phyloP scores from a whole-genome alignment of 64 coral and sea anemone species.

The Porites australiensis region DNA sequence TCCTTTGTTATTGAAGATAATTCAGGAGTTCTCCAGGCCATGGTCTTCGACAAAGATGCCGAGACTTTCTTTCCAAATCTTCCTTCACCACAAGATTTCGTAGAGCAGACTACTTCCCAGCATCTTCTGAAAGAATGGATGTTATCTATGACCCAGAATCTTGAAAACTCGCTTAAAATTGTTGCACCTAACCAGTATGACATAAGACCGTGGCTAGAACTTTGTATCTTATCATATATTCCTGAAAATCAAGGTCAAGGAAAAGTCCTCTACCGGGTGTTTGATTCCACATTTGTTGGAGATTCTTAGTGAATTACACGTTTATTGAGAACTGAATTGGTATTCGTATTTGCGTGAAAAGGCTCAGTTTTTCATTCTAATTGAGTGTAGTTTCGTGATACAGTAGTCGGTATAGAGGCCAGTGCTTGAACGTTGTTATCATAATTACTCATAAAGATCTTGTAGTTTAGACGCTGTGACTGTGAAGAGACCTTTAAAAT shows the following conservation, averaged over 20 bases:
- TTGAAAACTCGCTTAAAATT: constrained; percentile 26
- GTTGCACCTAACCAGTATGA: background rate
- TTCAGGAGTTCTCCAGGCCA: constrained; percentile 78
- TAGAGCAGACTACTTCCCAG: constrained; percentile 40
- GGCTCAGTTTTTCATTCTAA: no score
- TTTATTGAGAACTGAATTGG: no score
- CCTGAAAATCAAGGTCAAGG: background rate
- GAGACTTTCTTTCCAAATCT: constrained; percentile 61
- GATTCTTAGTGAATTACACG: background rate
- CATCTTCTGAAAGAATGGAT: constrained; percentile 29
- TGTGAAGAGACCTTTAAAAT: no score
- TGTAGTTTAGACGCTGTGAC: no score
- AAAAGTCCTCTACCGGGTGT: constrained; percentile 15
- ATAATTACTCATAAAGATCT: no score
- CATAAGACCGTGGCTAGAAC: constrained; percentile 79
- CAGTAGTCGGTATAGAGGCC: no score
- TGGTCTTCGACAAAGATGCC: constrained; percentile 83
- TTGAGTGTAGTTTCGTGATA: no score
- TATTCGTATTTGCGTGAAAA: no score
- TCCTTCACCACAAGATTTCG: constrained; percentile 68
- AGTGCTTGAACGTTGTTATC: no score
- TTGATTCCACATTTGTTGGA: constrained; percentile 35
- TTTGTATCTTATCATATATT: constrained; percentile 79
- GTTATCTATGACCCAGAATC: constrained; percentile 56
- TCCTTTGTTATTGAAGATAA: constrained; percentile 81